phyloP scores from a whole-genome alignment of 2,797 vertebrate species.

The Salmo trutta region DNA sequence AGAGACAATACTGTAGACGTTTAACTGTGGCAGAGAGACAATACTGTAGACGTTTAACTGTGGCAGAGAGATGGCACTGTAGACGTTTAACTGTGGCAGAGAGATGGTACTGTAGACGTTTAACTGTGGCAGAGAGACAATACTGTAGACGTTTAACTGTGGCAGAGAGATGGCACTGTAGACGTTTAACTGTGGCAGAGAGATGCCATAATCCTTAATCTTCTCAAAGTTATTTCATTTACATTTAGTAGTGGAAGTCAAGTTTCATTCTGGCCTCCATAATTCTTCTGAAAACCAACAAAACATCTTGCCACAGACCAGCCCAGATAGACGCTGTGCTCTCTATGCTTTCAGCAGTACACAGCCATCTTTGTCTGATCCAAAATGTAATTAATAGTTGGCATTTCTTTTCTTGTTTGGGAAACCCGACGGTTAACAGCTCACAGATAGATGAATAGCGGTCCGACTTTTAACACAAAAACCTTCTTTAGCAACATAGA shows the following conservation, averaged over 20 bases:
- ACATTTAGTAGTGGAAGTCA: not conserved
- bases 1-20: too few species aligned
- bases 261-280: not conserved
- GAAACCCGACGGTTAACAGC: not conserved
- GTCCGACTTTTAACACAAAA: not conserved
- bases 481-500: not conserved
- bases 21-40: too few species aligned
- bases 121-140: too few species aligned
- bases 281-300: not conserved
- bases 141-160: too few species aligned
- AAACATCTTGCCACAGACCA: not conserved
- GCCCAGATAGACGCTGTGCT: not conserved
- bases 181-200: not conserved
- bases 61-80: too few species aligned
- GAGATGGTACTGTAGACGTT: too few species aligned
- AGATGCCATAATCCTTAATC: not conserved
- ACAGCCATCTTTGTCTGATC: not conserved
- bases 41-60: too few species aligned
- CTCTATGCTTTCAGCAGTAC: not conserved
- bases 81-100: too few species aligned
- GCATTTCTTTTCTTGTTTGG: too few species aligned
- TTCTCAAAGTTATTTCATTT: not conserved
- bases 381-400: not conserved
- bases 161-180: too few species aligned
- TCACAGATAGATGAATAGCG: not conserved